Conservation (phyloP, 2,797 vertebrate species). For the Phataginus tricuspis region DNA sequence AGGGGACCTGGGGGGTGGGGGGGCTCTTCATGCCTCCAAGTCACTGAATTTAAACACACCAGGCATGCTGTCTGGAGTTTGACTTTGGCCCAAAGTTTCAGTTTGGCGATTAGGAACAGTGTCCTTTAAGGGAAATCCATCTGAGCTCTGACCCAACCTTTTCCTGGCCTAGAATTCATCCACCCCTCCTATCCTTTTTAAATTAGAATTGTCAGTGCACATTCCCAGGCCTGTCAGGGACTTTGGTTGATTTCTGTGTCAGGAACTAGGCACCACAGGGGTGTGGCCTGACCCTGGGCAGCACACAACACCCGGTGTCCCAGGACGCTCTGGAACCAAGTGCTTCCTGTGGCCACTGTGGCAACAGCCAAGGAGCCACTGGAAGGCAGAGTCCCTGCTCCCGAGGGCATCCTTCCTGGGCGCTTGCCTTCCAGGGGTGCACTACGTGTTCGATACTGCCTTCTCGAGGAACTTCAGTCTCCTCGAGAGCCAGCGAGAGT, state of each 20-base stretch:
- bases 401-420: background rate
- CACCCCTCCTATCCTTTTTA: background rate
- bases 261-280: background rate
- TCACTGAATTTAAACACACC: background rate
- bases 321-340: background rate
- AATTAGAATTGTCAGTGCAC: background rate
- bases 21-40: background rate
- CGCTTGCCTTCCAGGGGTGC: slow-evolving; percentile 88
- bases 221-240: background rate
- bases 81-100: background rate
- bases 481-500: slow-evolving; percentile 95
- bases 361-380: no score
- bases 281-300: background rate
- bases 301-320: background rate
- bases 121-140: background rate
- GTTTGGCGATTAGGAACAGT: background rate
- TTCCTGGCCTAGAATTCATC: no score
- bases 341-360: background rate
- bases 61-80: background rate
- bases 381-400: background rate
- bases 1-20: no score
- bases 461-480: slow-evolving; percentile 97
- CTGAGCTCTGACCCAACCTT: background rate
- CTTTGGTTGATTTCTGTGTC: background rate
- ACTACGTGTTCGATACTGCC: slow-evolving; percentile 94